Percentiles rank a stretch among this genome's conserved stretches.
phyloP scores from a whole-genome alignment of 2,888 invertebrate species.

The Eupithecia insigniata region DNA sequence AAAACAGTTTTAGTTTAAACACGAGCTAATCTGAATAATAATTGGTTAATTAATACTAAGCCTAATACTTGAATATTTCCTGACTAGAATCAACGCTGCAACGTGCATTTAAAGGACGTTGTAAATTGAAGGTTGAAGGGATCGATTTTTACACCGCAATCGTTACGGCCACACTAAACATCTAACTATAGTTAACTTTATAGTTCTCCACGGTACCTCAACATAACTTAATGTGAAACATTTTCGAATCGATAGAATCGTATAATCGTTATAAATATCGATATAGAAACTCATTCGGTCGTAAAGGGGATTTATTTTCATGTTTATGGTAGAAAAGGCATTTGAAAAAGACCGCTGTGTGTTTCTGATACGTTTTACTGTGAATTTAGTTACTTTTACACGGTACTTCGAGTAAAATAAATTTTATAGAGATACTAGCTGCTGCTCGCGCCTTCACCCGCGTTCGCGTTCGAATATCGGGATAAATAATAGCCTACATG shows the following conservation, averaged over 20 bases:
- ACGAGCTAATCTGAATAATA: too few species aligned
- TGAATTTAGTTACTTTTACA: background rate
- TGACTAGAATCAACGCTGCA: too few species aligned
- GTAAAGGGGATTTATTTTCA: conserved; percentile 59
- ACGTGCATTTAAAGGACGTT: too few species aligned
- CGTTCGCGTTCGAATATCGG: too few species aligned
- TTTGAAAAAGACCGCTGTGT: conserved; percentile 41
- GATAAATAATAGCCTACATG: too few species aligned
- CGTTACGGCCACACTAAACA: background rate
- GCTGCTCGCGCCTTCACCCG: too few species aligned
- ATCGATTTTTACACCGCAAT: background rate
- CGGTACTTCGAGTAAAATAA: background rate
- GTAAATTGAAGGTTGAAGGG: too few species aligned
- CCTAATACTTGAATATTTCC: too few species aligned
- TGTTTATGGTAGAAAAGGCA: conserved; percentile 53
- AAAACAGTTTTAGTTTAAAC: too few species aligned
- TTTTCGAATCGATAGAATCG: conserved; percentile 51
- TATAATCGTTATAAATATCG: conserved; percentile 61
- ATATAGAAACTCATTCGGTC: conserved; percentile 56
- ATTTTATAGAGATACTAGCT: too few species aligned
- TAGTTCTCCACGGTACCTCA: conserved; percentile 31
- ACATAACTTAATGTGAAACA: conserved; percentile 56
- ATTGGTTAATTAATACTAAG: too few species aligned
- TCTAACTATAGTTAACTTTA: background rate
- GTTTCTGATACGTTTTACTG: background rate